Evolutionary conservation across 2,888 invertebrate species (phyloP).

Genomic region (Cyaniris semiargus): DNA sequence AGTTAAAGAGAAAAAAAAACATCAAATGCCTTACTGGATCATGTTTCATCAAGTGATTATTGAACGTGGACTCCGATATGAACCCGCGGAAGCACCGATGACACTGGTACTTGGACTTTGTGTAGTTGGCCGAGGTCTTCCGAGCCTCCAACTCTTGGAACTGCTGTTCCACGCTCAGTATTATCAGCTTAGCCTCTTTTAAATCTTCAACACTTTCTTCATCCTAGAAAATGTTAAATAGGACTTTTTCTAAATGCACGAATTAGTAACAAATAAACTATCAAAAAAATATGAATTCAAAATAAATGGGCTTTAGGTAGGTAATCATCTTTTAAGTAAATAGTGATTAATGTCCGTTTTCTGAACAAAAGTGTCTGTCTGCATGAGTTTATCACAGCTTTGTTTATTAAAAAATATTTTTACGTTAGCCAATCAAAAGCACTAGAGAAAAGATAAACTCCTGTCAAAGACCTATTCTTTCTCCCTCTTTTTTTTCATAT

Average conservation of each 20-base stretch:
- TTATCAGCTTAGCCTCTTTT: constrained; percentile 50
- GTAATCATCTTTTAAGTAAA: too few relatives aligned
- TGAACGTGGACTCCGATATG: constrained; percentile 55
- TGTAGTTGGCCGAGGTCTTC: constrained; percentile 56
- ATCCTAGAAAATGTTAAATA: constrained; percentile 20
- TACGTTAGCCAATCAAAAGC: too few relatives aligned
- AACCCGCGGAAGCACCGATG: constrained; percentile 65
- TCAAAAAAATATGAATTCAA: too few relatives aligned
- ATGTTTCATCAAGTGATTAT: constrained; percentile 65
- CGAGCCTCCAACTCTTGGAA: constrained; percentile 54
- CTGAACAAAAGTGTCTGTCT: too few relatives aligned
- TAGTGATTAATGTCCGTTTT: too few relatives aligned
- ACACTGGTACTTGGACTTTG: constrained; percentile 62
- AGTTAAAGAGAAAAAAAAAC: background rate
- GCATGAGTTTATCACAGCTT: too few relatives aligned
- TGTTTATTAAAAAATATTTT: too few relatives aligned
- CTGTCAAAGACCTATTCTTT: too few relatives aligned
- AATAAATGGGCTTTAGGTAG: too few relatives aligned
- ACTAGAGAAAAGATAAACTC: too few relatives aligned
- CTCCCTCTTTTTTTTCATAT: too few relatives aligned
- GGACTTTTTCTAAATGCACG: background rate
- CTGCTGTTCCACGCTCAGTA: constrained; percentile 58
- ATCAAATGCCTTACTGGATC: constrained; percentile 52
- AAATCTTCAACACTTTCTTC: constrained; percentile 37
- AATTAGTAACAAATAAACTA: too few relatives aligned